Evolutionary conservation across 2,888 invertebrate genomes (phyloP), one percentile per base, ranked within the genome.

Genomic region (Erebia ligea): DNA sequence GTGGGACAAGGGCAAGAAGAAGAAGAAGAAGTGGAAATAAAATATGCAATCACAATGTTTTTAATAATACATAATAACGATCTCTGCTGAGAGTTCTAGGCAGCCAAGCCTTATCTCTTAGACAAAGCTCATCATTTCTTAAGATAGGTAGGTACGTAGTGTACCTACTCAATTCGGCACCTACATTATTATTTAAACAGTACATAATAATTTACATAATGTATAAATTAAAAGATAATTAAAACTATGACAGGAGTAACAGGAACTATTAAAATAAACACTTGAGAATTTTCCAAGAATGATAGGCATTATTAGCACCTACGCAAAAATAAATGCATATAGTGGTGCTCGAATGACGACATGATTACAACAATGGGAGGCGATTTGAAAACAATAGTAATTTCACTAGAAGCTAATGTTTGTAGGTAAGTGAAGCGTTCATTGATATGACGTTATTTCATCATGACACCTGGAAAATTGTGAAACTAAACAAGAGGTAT

Each of bases 351-450:
- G 57, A 17, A 69, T 73, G 67, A 71, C 71, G 64, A 67, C 64
- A 70, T 66, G 11, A 34, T 73, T 73, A 64, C 56, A 65, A 70
- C 66, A 66, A 73, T 54, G 58, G 34, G 17, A 62, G 62, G 65
- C 40, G 56, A 21, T 57, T 68, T 45, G 58, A 64, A 74, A 73
- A 71, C 73, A 73, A 76, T 69, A 68, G 50, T 1, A 63, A 68
- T 62, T 73, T 68, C 58, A 48, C 50, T 62, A 66, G 69, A 70
- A 73, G 50, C 62, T 42, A 61, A 19, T 11, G 19, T 59, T 42
- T 9, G 17, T 19, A 45, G 19, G 17, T 19, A 61, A 45, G 45
- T 42, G 17, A 17, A 19, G 11, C 42, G 19, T 61, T 45, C 42
- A 61, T 45, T 61, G 17, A 40, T 40, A 17, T 19, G 9, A 42